A percentile compares a stretch with the other conserved stretches of the same genome.
phyloP scores from a whole-genome alignment of 2,888 invertebrate species.

The Ectropis crepuscularia region DNA sequence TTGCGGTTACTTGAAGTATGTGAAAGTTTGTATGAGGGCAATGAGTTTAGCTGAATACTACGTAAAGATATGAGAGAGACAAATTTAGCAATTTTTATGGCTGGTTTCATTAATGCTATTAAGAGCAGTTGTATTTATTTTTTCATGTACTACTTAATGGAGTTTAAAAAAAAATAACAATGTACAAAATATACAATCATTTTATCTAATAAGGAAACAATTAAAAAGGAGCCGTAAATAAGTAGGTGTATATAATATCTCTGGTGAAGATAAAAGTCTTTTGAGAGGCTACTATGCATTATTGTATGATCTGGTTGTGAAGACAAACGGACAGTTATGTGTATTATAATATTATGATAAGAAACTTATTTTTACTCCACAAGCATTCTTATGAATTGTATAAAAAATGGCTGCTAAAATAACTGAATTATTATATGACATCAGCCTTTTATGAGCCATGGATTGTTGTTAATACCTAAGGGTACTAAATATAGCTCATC shows the following conservation, averaged over 20 bases:
- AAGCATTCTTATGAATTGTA: no score
- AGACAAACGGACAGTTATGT: conserved; percentile 6
- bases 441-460: no score
- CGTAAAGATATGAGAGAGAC: background rate
- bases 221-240: background rate
- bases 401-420: no score
- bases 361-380: background rate
- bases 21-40: conserved; percentile 93
- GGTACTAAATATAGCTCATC: no score
- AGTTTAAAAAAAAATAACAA: background rate
- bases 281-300: conserved; percentile 43
- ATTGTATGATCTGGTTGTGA: conserved; percentile 34
- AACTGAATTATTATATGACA: no score
- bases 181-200: background rate
- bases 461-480: no score
- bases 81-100: background rate
- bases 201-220: background rate
- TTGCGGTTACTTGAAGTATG: conserved; percentile 92
- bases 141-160: no score
- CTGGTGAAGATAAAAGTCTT: conserved; percentile 37
- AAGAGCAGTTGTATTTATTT: no score
- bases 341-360: conserved; percentile 9
- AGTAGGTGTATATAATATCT: conserved; percentile 13
- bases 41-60: conserved; percentile 89
- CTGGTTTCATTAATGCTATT: background rate